These are phyloP conservation scores for Falco punctatus DNA, from an alignment of 2,113 vertebrate species.

Conservation along the genomic window DNA sequence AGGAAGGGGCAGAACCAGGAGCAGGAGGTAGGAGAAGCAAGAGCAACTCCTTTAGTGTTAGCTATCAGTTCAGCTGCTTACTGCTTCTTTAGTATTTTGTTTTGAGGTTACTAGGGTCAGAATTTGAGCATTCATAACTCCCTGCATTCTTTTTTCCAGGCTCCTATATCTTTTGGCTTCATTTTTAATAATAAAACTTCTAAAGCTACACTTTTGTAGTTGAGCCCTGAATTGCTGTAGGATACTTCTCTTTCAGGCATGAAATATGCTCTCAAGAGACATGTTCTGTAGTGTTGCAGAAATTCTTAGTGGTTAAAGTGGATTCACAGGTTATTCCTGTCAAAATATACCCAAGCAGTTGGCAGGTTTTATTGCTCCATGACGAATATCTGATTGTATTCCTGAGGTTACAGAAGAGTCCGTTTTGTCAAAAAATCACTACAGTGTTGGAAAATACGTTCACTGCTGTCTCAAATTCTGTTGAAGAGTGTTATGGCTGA, in stretches of 20 bases:
- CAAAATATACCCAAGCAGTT: background rate
- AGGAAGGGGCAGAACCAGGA: background rate
- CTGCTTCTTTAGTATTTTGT: background rate
- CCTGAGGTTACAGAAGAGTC: background rate
- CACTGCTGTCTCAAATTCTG: background rate
- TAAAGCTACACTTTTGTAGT: background rate
- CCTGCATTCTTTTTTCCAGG: background rate
- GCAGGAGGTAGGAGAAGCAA: background rate
- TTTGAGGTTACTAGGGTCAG: background rate
- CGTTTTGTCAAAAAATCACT: background rate
- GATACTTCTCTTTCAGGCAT: background rate
- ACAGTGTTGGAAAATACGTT: background rate
- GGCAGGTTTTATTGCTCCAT: background rate
- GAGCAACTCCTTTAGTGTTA: background rate
- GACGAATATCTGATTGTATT: background rate
- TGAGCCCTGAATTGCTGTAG: background rate
- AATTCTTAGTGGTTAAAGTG: background rate
- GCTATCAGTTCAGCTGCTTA: background rate
- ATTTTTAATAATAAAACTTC: background rate
- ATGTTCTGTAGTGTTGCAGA: background rate
- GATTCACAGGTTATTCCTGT: slow-evolving; percentile 42
- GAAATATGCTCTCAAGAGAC: background rate
- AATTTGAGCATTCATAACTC: background rate
- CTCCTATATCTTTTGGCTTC: background rate
- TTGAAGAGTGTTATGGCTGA: background rate